These are phyloP conservation scores for Caenorhabditis zanzibari DNA, from an alignment of 2,888 invertebrate genomes.

Conservation along the genomic window DNA sequence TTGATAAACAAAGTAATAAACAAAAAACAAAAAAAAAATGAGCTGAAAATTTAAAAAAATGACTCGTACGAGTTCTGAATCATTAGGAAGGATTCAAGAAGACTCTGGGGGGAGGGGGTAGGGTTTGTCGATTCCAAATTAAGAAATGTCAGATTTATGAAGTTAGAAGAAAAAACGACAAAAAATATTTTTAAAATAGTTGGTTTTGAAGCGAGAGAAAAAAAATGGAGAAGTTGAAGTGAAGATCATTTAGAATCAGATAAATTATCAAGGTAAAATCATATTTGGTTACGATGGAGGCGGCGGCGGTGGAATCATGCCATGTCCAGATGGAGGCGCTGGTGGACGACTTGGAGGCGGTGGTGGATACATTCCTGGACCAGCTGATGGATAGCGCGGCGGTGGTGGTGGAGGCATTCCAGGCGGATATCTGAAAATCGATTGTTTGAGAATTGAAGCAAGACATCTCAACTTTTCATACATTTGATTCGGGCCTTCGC, in stretches of 20 bases:
- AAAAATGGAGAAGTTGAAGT: not conserved
- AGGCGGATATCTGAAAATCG: slow-evolving; percentile 56
- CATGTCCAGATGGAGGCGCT: slow-evolving; percentile 73
- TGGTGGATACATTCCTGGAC: slow-evolving; percentile 59
- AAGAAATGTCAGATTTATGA: no score
- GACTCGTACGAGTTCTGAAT: no score
- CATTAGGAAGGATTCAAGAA: no score
- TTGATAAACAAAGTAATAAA: no score
- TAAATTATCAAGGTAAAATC: not conserved
- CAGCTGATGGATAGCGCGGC: slow-evolving; percentile 59
- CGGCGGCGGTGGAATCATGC: slow-evolving; percentile 72
- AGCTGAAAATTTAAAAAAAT: no score
- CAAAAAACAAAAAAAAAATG: no score
- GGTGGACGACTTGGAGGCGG: slow-evolving; percentile 66
- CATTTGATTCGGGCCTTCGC: no score
- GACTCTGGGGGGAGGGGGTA: no score
- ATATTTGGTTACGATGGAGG: slow-evolving; percentile 46
- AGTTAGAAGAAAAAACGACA: not conserved
- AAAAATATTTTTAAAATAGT: no score
- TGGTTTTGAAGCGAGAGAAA: not conserved
- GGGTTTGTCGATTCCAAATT: no score
- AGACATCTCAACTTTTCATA: no score
- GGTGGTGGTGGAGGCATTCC: slow-evolving; percentile 72
- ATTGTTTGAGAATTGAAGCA: no score
- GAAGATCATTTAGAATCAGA: slow-evolving; percentile 14